phyloP scores from a whole-genome alignment of 2,113 vertebrate genomes.

The Perca fluviatilis region DNA sequence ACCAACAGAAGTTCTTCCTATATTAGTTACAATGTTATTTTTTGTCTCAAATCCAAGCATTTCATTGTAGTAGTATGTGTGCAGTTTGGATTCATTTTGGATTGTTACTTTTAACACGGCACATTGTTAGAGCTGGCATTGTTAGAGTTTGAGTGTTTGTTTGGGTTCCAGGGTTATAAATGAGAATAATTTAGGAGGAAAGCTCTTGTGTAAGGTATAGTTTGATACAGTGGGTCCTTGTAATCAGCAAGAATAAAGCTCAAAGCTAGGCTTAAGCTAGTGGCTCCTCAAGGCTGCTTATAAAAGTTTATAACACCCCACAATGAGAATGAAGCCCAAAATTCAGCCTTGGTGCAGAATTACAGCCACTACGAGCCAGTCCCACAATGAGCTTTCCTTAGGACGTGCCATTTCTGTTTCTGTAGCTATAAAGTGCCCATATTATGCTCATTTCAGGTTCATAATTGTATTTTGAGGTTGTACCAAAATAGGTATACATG shows the following conservation, averaged over 20 bases:
- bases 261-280: neutral
- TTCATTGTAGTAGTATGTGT: neutral
- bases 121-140: neutral
- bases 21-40: neutral
- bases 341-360: too few species aligned
- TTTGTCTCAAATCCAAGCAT: neutral
- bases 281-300: neutral
- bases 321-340: neutral
- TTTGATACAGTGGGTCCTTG: neutral
- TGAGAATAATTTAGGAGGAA: neutral
- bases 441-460: too few species aligned
- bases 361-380: too few species aligned
- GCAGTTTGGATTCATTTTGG: neutral
- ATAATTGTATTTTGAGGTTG: too few species aligned
- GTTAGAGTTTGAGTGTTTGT: neutral
- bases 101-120: neutral
- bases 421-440: too few species aligned
- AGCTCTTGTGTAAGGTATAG: neutral
- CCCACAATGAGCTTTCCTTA: too few species aligned
- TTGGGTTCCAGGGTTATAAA: neutral
- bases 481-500: too few species aligned
- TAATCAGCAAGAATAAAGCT: neutral
- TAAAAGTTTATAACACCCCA: neutral
- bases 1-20: neutral
- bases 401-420: too few species aligned